Evolutionary conservation across 2,113 vertebrate species (phyloP).

Genomic region (Grammomys surdaster): DNA sequence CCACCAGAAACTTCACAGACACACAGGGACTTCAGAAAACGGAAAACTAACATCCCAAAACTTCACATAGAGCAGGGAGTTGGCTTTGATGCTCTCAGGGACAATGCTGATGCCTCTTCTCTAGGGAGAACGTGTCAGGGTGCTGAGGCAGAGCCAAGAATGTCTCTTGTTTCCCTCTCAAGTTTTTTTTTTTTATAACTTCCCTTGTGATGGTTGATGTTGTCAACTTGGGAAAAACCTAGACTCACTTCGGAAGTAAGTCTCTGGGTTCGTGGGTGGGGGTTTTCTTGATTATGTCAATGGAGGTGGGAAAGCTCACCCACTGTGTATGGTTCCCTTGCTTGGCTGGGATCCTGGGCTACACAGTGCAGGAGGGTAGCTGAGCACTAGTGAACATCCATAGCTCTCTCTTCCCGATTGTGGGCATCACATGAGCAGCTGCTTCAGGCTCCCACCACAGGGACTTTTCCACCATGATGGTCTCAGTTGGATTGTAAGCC

Average conservation of each 20-base stretch:
- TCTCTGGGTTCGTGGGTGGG: not conserved
- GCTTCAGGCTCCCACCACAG: not conserved
- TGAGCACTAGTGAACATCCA: not conserved
- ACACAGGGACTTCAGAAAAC: not conserved
- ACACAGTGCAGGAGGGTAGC: not conserved
- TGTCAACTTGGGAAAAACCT: not conserved
- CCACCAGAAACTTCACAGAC: not conserved
- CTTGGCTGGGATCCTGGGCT: not conserved
- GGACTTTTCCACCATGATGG: too few species aligned
- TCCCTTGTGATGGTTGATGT: not conserved
- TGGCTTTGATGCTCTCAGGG: too few species aligned
- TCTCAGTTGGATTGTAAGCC: not conserved
- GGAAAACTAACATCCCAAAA: not conserved
- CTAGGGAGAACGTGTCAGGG: conserved; percentile 7
- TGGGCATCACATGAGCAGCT: too few species aligned
- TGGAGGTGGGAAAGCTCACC: not conserved
- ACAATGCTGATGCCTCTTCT: not conserved
- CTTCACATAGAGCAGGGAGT: not conserved
- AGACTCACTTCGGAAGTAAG: not conserved
- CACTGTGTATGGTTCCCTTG: too few species aligned
- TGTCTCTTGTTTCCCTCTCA: not conserved
- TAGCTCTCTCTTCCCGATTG: not conserved
- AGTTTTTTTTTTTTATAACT: not conserved
- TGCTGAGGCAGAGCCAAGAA: not conserved
- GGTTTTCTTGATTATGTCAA: not conserved